Base-by-base conservation (phyloP, 2,797 vertebrate genomes). In the Megalops cyprinoides region DNA sequence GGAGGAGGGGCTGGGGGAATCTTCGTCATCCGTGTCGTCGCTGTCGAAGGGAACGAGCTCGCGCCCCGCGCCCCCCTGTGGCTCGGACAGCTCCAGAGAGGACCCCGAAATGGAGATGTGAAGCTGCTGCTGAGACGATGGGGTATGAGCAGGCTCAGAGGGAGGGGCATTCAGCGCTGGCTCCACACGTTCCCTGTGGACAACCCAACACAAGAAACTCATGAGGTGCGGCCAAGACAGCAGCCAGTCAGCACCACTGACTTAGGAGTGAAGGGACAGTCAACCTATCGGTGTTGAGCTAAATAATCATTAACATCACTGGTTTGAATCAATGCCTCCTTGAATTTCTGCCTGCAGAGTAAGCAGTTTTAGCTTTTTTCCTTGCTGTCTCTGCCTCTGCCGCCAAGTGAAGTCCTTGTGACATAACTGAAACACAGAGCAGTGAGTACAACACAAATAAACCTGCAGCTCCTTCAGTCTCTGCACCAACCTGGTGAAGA, bases 31-130 rank as follows among this genome's bases (percentile, higher is more conserved):
- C 0, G 97, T 98, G 89, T 97, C 96, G 0, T 99, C 98, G 0
- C 97, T 99, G 89, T 99, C 98, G 1, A 99, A 99, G 0, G 98
- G 98, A 84, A 98, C 96, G 69, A 98, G 87, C 87, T 98, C 97
- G 6, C 94, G 90, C 55, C 94, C 94, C 0, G 92, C 74, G 0
- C 93, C 95, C 0, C 94, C 90, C 0, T 93, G 93, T 0, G 93
- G 94, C 74, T 96, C 95, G 0, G 92, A 92, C 86, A 97, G 92
- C 89, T 98, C 96, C 87, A 97, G 92, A 20, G 96, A 96, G 0
- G 97, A 97, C 44, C 96, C 96, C 1, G 96, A 96, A 89, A 99
- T 99, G 71, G 97, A 98, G 91, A 99, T 99, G 74, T 98, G 97
- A 39, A 99, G 94, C 90, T 97, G 97, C n/a, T 95, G 94, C 86